Conservation (phyloP, 1,140 invertebrate genomes). For the Dendrolimus kikuchii region DNA sequence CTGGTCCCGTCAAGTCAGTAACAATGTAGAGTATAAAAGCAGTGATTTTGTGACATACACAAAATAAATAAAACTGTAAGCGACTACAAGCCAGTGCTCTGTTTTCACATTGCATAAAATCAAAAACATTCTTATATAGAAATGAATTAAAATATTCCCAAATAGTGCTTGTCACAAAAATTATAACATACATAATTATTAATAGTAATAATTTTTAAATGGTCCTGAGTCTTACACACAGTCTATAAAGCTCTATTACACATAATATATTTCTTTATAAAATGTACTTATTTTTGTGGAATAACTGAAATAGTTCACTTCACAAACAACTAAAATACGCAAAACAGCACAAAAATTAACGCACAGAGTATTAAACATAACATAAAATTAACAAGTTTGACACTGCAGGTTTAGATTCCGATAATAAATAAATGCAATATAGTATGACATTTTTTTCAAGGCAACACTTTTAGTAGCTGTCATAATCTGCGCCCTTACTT, state of each 20-base stretch:
- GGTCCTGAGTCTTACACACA: slow-evolving; percentile 65
- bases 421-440: slow-evolving; percentile 41
- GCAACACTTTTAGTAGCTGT: background rate
- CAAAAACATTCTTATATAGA: slow-evolving; percentile 35
- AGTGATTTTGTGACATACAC: slow-evolving; percentile 18
- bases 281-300: slow-evolving; percentile 36
- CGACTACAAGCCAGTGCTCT: slow-evolving; percentile 58
- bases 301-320: slow-evolving; percentile 35
- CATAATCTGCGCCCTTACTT: background rate
- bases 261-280: slow-evolving; percentile 21
- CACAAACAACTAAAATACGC: slow-evolving; percentile 45
- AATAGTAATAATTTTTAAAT: slow-evolving; percentile 29
- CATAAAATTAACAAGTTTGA: slow-evolving; percentile 37
- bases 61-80: slow-evolving; percentile 40
- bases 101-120: slow-evolving; percentile 33
- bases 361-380: slow-evolving; percentile 49
- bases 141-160: slow-evolving; percentile 27
- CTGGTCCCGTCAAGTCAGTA: background rate
- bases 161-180: slow-evolving; percentile 54
- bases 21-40: slow-evolving; percentile 6
- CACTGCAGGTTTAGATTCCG: slow-evolving; percentile 53
- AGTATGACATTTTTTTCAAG: background rate
- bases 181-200: slow-evolving; percentile 26
- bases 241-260: slow-evolving; percentile 63
- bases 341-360: slow-evolving; percentile 59